Evolutionary conservation across 2,797 vertebrate genomes (phyloP), one percentile per base, ranked within the genome.

Genomic region (Silurus lanzhouensis): DNA sequence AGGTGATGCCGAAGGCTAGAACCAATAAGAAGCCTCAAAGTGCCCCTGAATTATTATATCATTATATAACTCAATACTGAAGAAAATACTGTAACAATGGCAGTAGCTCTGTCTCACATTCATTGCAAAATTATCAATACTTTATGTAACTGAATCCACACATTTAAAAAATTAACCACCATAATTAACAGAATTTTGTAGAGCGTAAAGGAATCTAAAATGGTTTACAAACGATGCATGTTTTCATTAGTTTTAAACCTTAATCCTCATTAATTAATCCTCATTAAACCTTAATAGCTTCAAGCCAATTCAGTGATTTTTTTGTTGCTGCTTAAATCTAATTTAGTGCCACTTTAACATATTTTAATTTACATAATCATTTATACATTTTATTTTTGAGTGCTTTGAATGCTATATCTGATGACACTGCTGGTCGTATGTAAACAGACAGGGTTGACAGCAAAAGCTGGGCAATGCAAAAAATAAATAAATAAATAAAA

Each of bases 1-100:
- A 83, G 87, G 72, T 86, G 88, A 81, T 83, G 61, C 85, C 74
- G 58, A 74, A 82, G 58, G 20, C 38, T 7, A 72, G 57, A 83
- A 84, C 60, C 57, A 85, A 88, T 87, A 84, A 86, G 58, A 81
- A 88, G 83, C 82, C 68, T 83, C 63, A 79, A 67, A 81, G 79
- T 81, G 79, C 61, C 79, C 61, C 79, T 67, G 63, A 67, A 66
- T 46, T 17, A 52, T 67, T 66, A 66, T 52, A 48, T 66, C 15
- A 27, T 66, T 4, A 19, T 25, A 27, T 17, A 4, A 48, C 6
- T 55, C 52, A 81, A 81, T 55, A 13, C 9, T 10, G 61, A 19
- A 55, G 14, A 27, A 55, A 14, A 1, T 14, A 60, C 9, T 38
- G 38, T 38, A 38, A 38, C 25, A 38, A 78, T 8, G 31, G 1